Base-by-base conservation (phyloP, 2,113 vertebrate genomes). In the Oreotrochilus melanogaster region DNA sequence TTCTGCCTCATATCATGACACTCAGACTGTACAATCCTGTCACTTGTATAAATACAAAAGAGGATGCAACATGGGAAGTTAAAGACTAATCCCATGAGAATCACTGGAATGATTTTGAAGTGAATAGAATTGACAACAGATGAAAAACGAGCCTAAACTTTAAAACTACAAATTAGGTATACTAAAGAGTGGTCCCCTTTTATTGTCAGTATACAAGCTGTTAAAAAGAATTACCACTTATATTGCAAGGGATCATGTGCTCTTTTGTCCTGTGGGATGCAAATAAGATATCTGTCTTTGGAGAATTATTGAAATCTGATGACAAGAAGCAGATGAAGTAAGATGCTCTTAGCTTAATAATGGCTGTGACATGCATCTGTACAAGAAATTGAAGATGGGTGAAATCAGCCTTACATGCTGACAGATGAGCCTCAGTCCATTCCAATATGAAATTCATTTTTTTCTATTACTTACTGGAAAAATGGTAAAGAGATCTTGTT, bases 291-390 rank as follows among this genome's bases (percentile, higher is more conserved):
- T 37, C 9, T 0, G 0, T 45, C 60, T 73, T 54, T 16, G n/a
- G 51, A 75, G 33, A 92, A 80, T 80, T 88, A 90, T 14, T 94
- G 75, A 83, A 94, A 86, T 80, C 60, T 88, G 67, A 90, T 91
- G 50, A 84, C 67, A 86, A 53, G 21, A 58, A 80, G 58, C 35
- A 90, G 85, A 86, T 30, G 25, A 96, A 88, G 24, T 57, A 86
- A 92, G 72, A 94, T 56, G 47, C 56, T 86, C 56, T 80, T 58
- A 66, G 69, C 47, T 67, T 74, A 64, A n/a, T 18, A 51, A 43
- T 35, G 75, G 47, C 58, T 67, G 51, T 33, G 75, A 86, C 70
- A 30, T 3, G 15, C 14, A 78, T 56, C 86, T 74, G 47, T 53
- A 70, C 27, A 84, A 80, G 51, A 81, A 86, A 92, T 1, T 74